Evolutionary conservation across 2,888 invertebrate genomes (phyloP).

Genomic region (Erpobdella octoculata): DNA sequence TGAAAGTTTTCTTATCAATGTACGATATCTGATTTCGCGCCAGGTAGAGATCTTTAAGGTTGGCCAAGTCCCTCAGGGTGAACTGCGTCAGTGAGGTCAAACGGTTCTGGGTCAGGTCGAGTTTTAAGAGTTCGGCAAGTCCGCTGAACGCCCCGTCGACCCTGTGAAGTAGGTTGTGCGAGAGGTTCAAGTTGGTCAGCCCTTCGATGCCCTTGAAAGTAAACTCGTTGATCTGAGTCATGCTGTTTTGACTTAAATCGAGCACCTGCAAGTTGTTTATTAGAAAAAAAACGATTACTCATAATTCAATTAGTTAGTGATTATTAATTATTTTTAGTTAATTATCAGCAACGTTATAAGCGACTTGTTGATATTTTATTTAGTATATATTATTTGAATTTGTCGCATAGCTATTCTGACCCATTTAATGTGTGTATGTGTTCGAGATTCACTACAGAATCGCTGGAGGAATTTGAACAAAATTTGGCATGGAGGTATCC

Average conservation of each 20-base stretch:
- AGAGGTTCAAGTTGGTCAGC: slow-evolving; percentile 32
- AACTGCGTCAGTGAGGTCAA: slow-evolving; percentile 32
- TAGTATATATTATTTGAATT: too few species aligned
- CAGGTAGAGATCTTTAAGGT: slow-evolving; percentile 35
- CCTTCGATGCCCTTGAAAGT: slow-evolving; percentile 28
- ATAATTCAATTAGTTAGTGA: too few species aligned
- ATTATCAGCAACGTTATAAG: too few species aligned
- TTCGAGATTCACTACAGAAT: too few species aligned
- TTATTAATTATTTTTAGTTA: too few species aligned
- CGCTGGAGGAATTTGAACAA: too few species aligned
- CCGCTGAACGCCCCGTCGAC: slow-evolving; percentile 33
- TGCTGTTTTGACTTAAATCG: slow-evolving; percentile 31
- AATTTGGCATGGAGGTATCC: too few species aligned
- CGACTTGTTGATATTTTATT: too few species aligned
- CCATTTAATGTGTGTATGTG: too few species aligned
- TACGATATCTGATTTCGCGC: slow-evolving; percentile 32
- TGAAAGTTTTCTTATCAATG: slow-evolving; percentile 35
- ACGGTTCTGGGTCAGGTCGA: slow-evolving; percentile 35
- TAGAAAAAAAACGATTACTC: background rate
- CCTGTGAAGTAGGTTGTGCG: slow-evolving; percentile 24
- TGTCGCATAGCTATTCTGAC: too few species aligned
- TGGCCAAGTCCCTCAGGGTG: slow-evolving; percentile 34
- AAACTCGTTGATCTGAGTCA: slow-evolving; percentile 24
- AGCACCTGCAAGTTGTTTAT: slow-evolving; percentile 25
- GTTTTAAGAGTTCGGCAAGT: slow-evolving; percentile 31